Base-by-base conservation (phyloP, 2,797 vertebrate genomes). In the Odontamblyopus lacepedii region DNA sequence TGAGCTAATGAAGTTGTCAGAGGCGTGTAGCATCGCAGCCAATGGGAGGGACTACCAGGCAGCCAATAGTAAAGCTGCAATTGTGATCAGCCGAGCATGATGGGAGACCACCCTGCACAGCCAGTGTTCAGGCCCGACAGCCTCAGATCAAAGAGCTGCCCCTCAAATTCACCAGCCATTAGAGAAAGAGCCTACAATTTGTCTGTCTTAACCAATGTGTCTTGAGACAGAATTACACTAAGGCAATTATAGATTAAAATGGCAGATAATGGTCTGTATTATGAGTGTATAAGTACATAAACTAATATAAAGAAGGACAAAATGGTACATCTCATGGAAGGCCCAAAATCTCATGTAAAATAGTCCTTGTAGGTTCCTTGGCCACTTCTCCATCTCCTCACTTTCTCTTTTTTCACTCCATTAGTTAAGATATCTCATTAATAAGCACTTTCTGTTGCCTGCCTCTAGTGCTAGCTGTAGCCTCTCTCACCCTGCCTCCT, bases 1-100 rank as follows among this genome's bases (percentile, higher is more conserved):
- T 71, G 82, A 87, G 93, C 94, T 97, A 96, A 98, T 98, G 94
- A 96, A 98, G 96, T 96, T 96, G 95, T 99, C 96, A 96, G 94
- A 95, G 93, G 91, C 82, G 61, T 93, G 89, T 90, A 91, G 93
- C 90, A 92, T 91, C 78, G 88, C 78, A 91, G 93, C 91, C 95
- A 94, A 95, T 94, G 87, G 91, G 91, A 88, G 90, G 93, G 92
- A 94, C 92, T 93, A 92, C 90, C 94, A 93, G 91, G 90, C 94
- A 94, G 91, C 94, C 85, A 90, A 89, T 95, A 88, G 93, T 87
- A 74, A 93, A 85, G 91, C 91, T 78, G 85, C 78, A 63, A 83
- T 91, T 93, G 93, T 93, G 94, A 94, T 95, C 93, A 89, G 92
- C 86, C 83, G 89, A 90, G 93, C 93, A 93, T 95, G 95, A 96